Base-by-base conservation (phyloP, 2,113 vertebrate genomes). In the Phalacrocorax carbo region DNA sequence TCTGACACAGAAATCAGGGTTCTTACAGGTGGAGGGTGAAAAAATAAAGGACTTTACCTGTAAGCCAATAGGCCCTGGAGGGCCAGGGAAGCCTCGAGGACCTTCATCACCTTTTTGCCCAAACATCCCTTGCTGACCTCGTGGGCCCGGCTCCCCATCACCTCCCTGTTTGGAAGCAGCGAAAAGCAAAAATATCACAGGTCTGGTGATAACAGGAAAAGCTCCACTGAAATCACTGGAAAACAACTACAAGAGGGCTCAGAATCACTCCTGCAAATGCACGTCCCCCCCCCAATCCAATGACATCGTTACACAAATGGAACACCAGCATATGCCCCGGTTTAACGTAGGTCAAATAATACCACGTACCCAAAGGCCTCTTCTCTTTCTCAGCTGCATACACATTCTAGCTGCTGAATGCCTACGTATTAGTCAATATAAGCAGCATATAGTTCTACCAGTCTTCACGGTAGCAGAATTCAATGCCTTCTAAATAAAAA, bases 101-200 rank as follows among this genome's bases (percentile, higher is more conserved):
- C 99, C 99, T 98, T 99, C 99, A 85, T 99, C 99, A 90, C 99
- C 99, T 88, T 99, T 99, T 93, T 99, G 99, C 83, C 99, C 99
- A 87, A 99, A 99, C 99, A 99, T 99, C 20, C 99, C 99, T 98
- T 99, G 99, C 85, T 99, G 99, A 95, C 99, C 99, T 95, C 99
- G 98, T 85, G 99, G 99, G 69, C 99, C 99, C 42, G 99, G 98
- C 90, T 99, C 99, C 96, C 99, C 99, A 98, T 99, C 99, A 51
- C 98, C 98, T 85, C 99, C 99, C 99, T 99, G 46, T 32, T 57
- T 52, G 96, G 94, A 64, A 96, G 81, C 40, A 90, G 49, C 1
- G 2, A 66, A 70, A 40, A 76, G 23, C 7, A 78, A 81, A 91
- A 79, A 34, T 15, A 44, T 70, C 27, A 66, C 27, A 69, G 14